Base-by-base conservation (phyloP, 2,797 vertebrate species). In the Hyperoplus lanceolatus region DNA sequence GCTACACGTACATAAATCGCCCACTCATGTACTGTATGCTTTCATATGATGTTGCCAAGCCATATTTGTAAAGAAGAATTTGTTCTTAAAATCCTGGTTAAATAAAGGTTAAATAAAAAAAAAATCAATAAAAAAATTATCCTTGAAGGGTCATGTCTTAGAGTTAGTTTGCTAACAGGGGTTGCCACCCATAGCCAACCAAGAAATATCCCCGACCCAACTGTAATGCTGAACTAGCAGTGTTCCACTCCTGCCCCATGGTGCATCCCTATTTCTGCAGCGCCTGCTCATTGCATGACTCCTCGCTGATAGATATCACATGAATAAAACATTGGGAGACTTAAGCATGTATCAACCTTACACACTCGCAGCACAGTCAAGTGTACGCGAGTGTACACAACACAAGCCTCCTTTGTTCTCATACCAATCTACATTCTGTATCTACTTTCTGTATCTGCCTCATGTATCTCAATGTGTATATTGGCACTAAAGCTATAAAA, bases 121-220 rank as follows among this genome's bases (percentile, higher is more conserved):
- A 29, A 29, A 29, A 29, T 29, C 29, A 29, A 29, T 29, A 29
- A 29, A 29, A 29, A 29, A 29, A 29, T 29, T 29, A 29, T 29
- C 76, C 5, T 39, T 38, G 76, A 73, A 60, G 67, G 62, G 51
- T 72, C 73, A 64, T 48, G 50, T 67, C 74, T 59, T 77, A 77
- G 89, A 89, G 91, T 90, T 86, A 82, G 73, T 81, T 70, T 10
- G 38, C 79, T 77, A 79, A 81, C 80, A 60, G 68, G 29, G 80
- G 75, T 21, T 29, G 29, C 58, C 70, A 62, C 71, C 13, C 3
- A 13, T 29, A 78, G 67, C 51, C 77, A 42, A 64, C 59, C 21
- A 29, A 63, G 70, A 67, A 12, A 3, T 9, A 14, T 51, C 49
- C 62, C 15, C n/a, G 45, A 38, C 53, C 68, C 60, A 29, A 51